Conservation (phyloP, 2,888 invertebrate genomes). For the Perdita meconis region DNA sequence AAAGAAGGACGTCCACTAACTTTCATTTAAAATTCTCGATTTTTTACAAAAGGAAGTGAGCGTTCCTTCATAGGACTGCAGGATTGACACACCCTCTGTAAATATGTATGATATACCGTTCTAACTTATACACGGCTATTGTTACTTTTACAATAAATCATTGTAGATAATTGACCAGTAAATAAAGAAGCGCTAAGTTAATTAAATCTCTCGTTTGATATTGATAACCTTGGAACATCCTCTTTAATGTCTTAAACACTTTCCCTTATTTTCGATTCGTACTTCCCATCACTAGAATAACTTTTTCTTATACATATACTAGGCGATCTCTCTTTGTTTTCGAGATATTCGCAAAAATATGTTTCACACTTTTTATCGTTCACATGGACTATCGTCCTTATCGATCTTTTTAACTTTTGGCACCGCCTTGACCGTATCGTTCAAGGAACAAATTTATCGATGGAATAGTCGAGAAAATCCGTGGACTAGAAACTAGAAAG, state of each 20-base stretch:
- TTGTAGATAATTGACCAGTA: constrained; percentile 80
- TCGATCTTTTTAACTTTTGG: constrained; percentile 2
- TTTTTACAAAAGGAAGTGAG: not conserved
- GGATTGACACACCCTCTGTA: constrained; percentile 65
- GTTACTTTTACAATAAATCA: constrained; percentile 81
- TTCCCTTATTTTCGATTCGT: too few species aligned
- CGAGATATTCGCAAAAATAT: too few species aligned
- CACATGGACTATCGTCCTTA: too few species aligned
- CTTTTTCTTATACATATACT: too few species aligned
- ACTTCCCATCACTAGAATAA: too few species aligned
- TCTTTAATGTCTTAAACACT: too few species aligned
- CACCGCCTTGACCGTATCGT: not conserved
- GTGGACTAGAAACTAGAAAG: constrained; percentile 7
- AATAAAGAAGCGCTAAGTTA: constrained; percentile 77
- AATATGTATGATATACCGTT: constrained; percentile 81
- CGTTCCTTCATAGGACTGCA: constrained; percentile 17
- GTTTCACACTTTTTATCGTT: too few species aligned
- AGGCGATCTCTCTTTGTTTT: too few species aligned
- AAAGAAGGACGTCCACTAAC: not conserved
- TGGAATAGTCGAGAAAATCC: constrained; percentile 5
- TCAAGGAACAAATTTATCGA: constrained; percentile 14
- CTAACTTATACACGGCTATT: constrained; percentile 80
- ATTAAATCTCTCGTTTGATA: constrained; percentile 42
- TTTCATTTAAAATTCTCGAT: not conserved
- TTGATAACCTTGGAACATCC: too few species aligned